A percentile compares a stretch with the other conserved stretches of the same genome.
Evolutionary conservation across 2,113 vertebrate genomes (phyloP).

Genomic region (Laticauda colubrina): DNA sequence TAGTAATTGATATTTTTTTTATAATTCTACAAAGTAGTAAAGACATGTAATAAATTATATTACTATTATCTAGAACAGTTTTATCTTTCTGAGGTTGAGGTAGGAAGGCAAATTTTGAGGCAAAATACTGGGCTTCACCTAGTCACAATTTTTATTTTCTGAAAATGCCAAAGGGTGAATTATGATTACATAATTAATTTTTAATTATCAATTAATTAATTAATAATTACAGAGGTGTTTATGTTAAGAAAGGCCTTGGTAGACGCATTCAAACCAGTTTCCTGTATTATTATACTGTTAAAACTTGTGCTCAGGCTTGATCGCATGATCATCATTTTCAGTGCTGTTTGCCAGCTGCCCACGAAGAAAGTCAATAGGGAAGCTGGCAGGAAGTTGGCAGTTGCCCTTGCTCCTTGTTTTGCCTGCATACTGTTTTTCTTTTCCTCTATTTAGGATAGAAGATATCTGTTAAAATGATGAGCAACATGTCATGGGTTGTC

Average conservation of each 20-base stretch:
- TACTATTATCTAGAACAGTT: background rate
- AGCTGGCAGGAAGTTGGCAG: background rate
- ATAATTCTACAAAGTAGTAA: background rate
- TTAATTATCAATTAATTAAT: too few relatives aligned
- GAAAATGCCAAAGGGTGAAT: background rate
- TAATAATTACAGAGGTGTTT: background rate
- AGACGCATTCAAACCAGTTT: background rate
- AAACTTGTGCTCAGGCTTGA: background rate
- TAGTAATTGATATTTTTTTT: background rate
- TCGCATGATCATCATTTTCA: background rate
- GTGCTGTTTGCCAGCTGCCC: background rate
- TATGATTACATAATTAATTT: too few relatives aligned
- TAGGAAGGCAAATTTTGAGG: background rate
- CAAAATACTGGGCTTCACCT: background rate
- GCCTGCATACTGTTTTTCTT: background rate
- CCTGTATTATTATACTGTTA: background rate
- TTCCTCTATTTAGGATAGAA: background rate
- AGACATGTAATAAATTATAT: background rate
- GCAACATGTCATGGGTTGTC: background rate
- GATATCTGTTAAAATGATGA: background rate
- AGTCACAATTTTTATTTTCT: background rate
- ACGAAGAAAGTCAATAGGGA: background rate
- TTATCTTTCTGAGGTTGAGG: background rate
- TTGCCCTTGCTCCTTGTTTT: background rate
- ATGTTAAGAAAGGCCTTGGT: background rate